phyloP scores from a whole-genome alignment of 2,888 invertebrate genomes.

The Arctia plantaginis region DNA sequence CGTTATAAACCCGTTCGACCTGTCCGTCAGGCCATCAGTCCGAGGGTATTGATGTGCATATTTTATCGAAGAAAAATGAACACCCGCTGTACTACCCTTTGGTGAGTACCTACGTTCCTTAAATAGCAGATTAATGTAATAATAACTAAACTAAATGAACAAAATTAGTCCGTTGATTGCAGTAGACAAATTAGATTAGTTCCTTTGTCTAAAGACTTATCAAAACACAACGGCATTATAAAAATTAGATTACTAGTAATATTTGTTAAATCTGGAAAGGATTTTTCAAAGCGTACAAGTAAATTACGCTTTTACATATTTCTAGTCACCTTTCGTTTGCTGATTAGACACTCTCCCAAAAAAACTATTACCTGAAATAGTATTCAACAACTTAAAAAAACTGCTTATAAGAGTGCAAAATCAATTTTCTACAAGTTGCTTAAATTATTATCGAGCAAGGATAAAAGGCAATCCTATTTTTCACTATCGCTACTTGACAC shows the following conservation, averaged over 20 bases:
- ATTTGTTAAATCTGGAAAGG: neutral
- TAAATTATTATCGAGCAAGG: neutral
- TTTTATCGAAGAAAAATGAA: constrained; percentile 43
- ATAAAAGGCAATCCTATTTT: constrained; percentile 10
- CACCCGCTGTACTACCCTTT: constrained; percentile 22
- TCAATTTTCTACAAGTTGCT: neutral
- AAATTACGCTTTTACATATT: neutral
- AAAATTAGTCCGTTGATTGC: neutral
- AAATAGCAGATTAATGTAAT: neutral
- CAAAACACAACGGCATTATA: neutral
- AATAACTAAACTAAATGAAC: neutral
- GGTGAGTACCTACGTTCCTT: constrained; percentile 33
- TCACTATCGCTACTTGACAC: constrained; percentile 5
- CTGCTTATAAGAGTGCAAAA: neutral
- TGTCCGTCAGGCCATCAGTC: constrained; percentile 33
- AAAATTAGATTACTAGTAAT: neutral
- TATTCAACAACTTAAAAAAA: neutral
- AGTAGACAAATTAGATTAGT: neutral
- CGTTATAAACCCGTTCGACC: constrained; percentile 37
- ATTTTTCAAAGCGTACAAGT: neutral
- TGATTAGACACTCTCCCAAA: neutral
- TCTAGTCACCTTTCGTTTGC: neutral
- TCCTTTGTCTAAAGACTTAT: neutral
- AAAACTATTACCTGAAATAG: neutral
- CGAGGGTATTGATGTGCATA: constrained; percentile 38